Percentiles rank a stretch among this genome's conserved stretches.
These are phyloP conservation scores for Aurelia aurita DNA, from an alignment of 30 jellyfish, hydroid and myxozoan genomes.

Conservation along the genomic window DNA sequence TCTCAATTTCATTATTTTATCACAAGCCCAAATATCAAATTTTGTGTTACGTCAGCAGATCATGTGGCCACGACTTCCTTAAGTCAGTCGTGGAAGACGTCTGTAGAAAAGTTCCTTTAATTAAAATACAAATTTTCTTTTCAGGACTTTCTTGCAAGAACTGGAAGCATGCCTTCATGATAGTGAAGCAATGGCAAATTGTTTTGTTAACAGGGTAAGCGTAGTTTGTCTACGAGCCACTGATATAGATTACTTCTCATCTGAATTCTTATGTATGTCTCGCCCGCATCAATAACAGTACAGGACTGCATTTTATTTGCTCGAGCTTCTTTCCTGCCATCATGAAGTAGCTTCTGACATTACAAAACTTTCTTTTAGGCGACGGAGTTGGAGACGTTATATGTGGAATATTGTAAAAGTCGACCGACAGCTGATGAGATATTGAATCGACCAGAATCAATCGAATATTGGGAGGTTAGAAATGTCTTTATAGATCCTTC, in stretches of 20 bases:
- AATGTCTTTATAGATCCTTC: background rate
- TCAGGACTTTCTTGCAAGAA: constrained; percentile 64
- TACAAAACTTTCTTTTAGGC: constrained; percentile 57
- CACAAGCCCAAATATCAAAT: too few species aligned
- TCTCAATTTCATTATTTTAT: too few species aligned
- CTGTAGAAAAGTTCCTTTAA: background rate
- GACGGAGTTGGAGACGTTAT: constrained; percentile 65
- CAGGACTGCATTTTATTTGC: too few species aligned
- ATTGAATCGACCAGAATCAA: constrained; percentile 83
- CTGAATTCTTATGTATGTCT: too few species aligned
- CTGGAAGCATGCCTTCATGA: constrained; percentile 66
- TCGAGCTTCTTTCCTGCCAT: too few species aligned
- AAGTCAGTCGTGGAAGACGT: background rate
- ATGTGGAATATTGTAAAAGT: constrained; percentile 82
- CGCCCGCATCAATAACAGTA: too few species aligned
- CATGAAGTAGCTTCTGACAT: too few species aligned
- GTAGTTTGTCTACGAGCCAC: background rate
- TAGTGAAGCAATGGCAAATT: constrained; percentile 73
- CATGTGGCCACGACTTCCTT: background rate
- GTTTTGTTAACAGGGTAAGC: constrained; percentile 74
- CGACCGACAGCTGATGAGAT: constrained; percentile 93
- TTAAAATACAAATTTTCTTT: background rate
- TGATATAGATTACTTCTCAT: too few species aligned
- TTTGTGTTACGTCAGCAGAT: too few species aligned
- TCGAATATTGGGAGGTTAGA: constrained; percentile 92